phyloP scores from a whole-genome alignment of 2,888 invertebrate genomes.

The Thalpophila matura region DNA sequence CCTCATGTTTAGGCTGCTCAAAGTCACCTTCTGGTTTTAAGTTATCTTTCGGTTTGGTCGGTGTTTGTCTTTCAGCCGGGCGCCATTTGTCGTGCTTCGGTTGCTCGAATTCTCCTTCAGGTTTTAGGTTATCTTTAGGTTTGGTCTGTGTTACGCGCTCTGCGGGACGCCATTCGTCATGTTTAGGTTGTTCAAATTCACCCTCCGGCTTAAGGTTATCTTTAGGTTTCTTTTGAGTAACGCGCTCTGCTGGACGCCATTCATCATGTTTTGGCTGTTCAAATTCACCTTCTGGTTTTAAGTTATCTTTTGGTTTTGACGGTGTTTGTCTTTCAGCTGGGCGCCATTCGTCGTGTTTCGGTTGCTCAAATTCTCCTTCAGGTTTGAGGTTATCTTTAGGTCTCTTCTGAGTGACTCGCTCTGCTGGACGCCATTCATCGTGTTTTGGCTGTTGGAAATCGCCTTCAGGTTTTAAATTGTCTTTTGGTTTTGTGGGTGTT shows the following conservation, averaged over 20 bases:
- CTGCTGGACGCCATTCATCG: constrained; percentile 81
- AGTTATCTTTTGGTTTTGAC: constrained; percentile 78
- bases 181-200: constrained; percentile 72
- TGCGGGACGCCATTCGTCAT: constrained; percentile 75
- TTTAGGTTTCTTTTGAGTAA: constrained; percentile 72
- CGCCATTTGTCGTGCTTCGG: constrained; percentile 72
- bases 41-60: constrained; percentile 75
- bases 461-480: constrained; percentile 84
- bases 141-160: constrained; percentile 69
- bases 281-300: constrained; percentile 90
- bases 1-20: constrained; percentile 69
- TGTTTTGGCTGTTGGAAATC: constrained; percentile 87
- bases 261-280: constrained; percentile 61
- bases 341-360: constrained; percentile 75
- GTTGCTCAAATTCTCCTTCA: constrained; percentile 71
- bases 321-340: constrained; percentile 76
- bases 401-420: constrained; percentile 78
- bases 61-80: constrained; percentile 68
- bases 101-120: constrained; percentile 84
- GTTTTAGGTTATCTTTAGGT: constrained; percentile 75
- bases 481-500: neutral
- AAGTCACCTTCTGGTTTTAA: constrained; percentile 83
- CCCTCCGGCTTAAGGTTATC: constrained; percentile 86
- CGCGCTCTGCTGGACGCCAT: constrained; percentile 42
- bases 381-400: constrained; percentile 85